phyloP scores from a whole-genome alignment of 2,888 invertebrate species.

The Creontiades dilutus region DNA sequence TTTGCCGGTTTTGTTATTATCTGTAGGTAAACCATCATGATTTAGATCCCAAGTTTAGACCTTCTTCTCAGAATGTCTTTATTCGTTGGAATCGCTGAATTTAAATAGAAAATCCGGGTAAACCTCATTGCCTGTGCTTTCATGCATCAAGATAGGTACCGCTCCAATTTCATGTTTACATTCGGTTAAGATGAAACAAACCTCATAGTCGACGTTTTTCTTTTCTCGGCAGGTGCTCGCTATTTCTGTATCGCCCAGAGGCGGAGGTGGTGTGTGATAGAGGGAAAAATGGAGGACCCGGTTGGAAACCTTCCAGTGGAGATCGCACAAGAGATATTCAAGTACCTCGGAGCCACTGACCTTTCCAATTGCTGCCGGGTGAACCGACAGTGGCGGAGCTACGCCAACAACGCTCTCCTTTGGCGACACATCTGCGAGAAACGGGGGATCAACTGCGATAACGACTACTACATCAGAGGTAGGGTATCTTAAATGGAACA shows the following conservation, averaged over 20 bases:
- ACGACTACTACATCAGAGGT: slow-evolving; percentile 67
- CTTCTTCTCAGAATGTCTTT: background rate
- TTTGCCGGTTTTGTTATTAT: no score
- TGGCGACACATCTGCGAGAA: slow-evolving; percentile 73
- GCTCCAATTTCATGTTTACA: slow-evolving; percentile 1
- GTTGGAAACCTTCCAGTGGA: slow-evolving; percentile 73
- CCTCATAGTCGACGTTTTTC: slow-evolving; percentile 1
- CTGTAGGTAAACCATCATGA: background rate
- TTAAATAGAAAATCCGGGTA: background rate
- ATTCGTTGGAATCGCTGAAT: background rate
- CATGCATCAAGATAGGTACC: background rate
- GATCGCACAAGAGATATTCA: slow-evolving; percentile 73
- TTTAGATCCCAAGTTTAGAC: background rate
- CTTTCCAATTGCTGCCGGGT: slow-evolving; percentile 73
- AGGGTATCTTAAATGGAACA: background rate
- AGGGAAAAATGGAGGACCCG: slow-evolving; percentile 70
- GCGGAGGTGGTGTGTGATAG: background rate
- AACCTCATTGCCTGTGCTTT: background rate
- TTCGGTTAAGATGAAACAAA: slow-evolving; percentile 9
- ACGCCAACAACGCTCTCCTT: slow-evolving; percentile 71
- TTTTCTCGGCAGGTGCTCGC: slow-evolving; percentile 27
- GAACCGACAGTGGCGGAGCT: slow-evolving; percentile 72
- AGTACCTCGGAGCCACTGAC: slow-evolving; percentile 72
- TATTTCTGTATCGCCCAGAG: background rate
- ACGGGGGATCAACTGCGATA: slow-evolving; percentile 59